Evolutionary conservation across 1,140 invertebrate genomes (phyloP).

Genomic region (Acyrthosiphon pisum): DNA sequence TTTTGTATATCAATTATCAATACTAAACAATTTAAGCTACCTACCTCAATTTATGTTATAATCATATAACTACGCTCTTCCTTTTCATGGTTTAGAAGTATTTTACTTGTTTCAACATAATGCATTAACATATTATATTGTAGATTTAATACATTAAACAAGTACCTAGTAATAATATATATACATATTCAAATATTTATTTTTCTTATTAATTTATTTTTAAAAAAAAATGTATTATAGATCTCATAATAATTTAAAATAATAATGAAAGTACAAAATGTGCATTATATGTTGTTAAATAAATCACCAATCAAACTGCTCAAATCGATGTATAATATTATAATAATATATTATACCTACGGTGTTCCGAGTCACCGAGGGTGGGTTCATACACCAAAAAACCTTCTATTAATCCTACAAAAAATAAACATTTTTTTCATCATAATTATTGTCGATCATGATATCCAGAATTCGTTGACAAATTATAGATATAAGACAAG

Average conservation of each 20-base stretch:
- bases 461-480: background rate
- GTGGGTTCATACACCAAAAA: too few relatives aligned
- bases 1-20: background rate
- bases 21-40: background rate
- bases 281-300: background rate
- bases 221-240: background rate
- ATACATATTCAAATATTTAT: background rate
- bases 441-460: background rate
- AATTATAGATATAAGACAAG: background rate
- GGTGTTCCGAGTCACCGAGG: background rate
- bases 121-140: background rate
- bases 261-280: background rate
- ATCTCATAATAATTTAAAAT: background rate
- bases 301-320: background rate
- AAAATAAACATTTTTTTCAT: background rate
- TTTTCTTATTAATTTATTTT: slow-evolving; percentile 6
- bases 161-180: background rate
- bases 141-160: background rate
- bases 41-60: background rate
- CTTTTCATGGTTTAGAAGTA: background rate
- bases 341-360: background rate
- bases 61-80: background rate
- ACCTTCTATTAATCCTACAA: background rate
- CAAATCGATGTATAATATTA: background rate
- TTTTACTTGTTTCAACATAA: background rate